A percentile compares a stretch with the other conserved stretches of the same genome.
phyloP scores from a whole-genome alignment of 2,888 invertebrate genomes.

The Apantesis nais region DNA sequence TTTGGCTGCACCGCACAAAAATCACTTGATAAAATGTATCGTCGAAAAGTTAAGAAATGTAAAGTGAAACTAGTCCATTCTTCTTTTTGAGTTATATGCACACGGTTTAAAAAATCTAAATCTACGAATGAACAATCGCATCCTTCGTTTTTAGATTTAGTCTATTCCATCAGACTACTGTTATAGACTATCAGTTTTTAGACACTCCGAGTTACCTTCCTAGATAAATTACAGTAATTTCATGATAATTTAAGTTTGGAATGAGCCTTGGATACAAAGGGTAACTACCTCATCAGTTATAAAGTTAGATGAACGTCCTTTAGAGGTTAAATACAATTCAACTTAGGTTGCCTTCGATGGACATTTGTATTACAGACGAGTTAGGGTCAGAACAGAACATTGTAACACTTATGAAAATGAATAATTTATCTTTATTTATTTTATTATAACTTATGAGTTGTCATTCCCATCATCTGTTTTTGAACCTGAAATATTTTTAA shows the following conservation, averaged over 20 bases:
- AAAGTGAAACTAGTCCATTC: slow-evolving; percentile 9
- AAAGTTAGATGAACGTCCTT: slow-evolving; percentile 42
- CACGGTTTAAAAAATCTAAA: neutral
- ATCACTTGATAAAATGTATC: slow-evolving; percentile 45
- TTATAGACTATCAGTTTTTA: too few species aligned
- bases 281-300: slow-evolving; percentile 32
- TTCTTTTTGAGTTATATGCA: neutral
- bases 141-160: neutral
- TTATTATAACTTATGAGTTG: slow-evolving; percentile 17
- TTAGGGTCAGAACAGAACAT: slow-evolving; percentile 50
- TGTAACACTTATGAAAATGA: slow-evolving; percentile 34
- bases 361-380: slow-evolving; percentile 36
- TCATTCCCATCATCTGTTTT: neutral
- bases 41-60: slow-evolving; percentile 12
- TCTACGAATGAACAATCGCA: neutral
- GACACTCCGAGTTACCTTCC: neutral
- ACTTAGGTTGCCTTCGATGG: slow-evolving; percentile 32
- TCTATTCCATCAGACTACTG: neutral
- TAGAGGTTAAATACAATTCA: slow-evolving; percentile 48
- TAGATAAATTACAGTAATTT: neutral
- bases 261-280: slow-evolving; percentile 24
- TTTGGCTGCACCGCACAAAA: slow-evolving; percentile 49
- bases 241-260: slow-evolving; percentile 2
- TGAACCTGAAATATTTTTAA: neutral
- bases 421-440: too few species aligned